These are phyloP conservation scores for Tenthredo distinguenda DNA, from an alignment of 2,888 invertebrate species.

Conservation along the genomic window DNA sequence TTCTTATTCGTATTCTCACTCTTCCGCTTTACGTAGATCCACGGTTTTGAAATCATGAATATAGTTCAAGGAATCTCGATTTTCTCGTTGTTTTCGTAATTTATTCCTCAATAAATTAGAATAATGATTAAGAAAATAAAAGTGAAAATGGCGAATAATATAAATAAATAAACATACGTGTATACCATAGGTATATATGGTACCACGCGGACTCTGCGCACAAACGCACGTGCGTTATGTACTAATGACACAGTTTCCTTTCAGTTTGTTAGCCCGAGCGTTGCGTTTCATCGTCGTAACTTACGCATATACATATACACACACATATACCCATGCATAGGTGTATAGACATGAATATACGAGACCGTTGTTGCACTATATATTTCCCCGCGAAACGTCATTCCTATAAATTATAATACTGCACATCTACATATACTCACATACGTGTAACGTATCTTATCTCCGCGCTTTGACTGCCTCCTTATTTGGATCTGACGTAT, in stretches of 20 bases:
- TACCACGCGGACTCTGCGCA: background rate
- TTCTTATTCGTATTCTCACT: background rate
- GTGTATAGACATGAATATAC: background rate
- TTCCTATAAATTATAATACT: constrained; percentile 1
- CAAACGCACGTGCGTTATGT: constrained; percentile 17
- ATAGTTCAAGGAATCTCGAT: background rate
- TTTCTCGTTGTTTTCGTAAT: background rate
- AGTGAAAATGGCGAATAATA: background rate
- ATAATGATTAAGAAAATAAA: background rate
- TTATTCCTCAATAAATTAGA: background rate
- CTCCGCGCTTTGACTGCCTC: background rate
- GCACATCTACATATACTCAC: background rate
- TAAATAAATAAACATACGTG: background rate
- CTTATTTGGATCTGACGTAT: constrained; percentile 15
- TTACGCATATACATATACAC: background rate
- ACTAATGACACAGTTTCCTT: constrained; percentile 35
- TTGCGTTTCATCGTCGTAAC: constrained; percentile 11
- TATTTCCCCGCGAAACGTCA: background rate
- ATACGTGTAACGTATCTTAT: background rate
- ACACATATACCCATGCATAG: background rate
- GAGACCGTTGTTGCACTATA: background rate
- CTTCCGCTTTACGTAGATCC: background rate
- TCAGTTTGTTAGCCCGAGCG: constrained; percentile 33
- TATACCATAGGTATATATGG: background rate
- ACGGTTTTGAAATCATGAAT: background rate